Evolutionary conservation across 2,797 vertebrate genomes (phyloP).

Genomic region (Pantherophis vulpinus): DNA sequence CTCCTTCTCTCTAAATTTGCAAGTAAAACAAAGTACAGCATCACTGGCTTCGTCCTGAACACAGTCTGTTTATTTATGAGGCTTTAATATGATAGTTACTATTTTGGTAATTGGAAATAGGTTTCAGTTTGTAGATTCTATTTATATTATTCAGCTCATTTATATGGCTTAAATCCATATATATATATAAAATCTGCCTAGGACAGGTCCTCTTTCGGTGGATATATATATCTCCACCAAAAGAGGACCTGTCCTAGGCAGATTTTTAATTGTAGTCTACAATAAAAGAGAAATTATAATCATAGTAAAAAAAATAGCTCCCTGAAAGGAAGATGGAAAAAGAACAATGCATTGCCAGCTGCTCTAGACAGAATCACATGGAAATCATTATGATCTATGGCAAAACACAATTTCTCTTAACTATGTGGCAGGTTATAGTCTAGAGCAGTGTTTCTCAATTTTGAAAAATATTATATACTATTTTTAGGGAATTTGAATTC

Average conservation of each 20-base stretch:
- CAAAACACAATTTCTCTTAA: not conserved
- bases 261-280: not conserved
- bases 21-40: constrained; percentile 50
- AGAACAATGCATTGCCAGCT: not conserved
- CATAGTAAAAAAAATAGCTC: not conserved
- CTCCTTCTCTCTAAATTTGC: constrained; percentile 21
- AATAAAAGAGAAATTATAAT: not conserved
- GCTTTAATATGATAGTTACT: constrained; percentile 39
- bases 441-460: not conserved
- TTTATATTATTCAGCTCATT: not conserved
- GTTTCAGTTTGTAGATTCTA: too few species aligned
- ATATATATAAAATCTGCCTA: too few species aligned
- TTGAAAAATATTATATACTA: not conserved
- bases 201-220: too few species aligned
- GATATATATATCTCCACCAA: too few species aligned
- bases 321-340: not conserved
- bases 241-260: too few species aligned
- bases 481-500: not conserved
- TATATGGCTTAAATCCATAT: too few species aligned
- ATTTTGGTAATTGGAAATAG: constrained; percentile 40
- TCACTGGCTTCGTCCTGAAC: constrained; percentile 40
- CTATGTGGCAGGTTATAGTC: not conserved
- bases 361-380: not conserved
- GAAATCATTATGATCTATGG: not conserved
- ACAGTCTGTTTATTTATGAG: constrained; percentile 39